A percentile compares a stretch with the other conserved stretches of the same genome.
These are phyloP conservation scores for Sitta carolinensis DNA, from an alignment of 2,797 vertebrate genomes.

Conservation along the genomic window DNA sequence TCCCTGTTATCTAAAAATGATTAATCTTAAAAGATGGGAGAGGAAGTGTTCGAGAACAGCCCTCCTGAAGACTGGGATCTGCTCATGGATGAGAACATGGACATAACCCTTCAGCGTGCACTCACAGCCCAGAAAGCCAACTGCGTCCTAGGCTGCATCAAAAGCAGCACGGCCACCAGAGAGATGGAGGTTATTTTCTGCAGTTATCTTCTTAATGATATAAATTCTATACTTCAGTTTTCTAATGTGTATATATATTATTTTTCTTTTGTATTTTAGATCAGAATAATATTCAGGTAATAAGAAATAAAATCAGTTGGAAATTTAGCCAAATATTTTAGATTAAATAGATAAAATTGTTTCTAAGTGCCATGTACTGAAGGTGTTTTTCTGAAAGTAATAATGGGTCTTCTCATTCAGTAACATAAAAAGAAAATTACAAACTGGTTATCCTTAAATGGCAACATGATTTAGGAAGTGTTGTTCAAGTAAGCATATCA, in stretches of 20 bases:
- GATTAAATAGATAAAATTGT: neutral
- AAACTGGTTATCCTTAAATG: neutral
- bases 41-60: neutral
- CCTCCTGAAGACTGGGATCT: neutral
- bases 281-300: neutral
- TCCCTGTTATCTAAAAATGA: neutral
- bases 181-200: neutral
- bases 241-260: neutral
- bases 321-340: neutral
- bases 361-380: neutral
- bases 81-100: neutral
- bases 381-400: neutral
- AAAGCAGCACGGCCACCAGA: fast-evolving
- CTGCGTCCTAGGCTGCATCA: neutral
- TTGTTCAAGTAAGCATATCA: neutral
- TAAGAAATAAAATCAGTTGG: neutral
- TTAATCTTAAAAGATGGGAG: neutral
- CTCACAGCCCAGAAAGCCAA: neutral
- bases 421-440: neutral
- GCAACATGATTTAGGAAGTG: neutral
- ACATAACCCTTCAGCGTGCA: neutral
- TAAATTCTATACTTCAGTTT: neutral
- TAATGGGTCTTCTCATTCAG: neutral
- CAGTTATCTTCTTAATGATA: neutral
- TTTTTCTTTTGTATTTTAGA: neutral